Evolutionary conservation across 2,888 invertebrate species (phyloP).

Genomic region (Andrena haemorrhoa): DNA sequence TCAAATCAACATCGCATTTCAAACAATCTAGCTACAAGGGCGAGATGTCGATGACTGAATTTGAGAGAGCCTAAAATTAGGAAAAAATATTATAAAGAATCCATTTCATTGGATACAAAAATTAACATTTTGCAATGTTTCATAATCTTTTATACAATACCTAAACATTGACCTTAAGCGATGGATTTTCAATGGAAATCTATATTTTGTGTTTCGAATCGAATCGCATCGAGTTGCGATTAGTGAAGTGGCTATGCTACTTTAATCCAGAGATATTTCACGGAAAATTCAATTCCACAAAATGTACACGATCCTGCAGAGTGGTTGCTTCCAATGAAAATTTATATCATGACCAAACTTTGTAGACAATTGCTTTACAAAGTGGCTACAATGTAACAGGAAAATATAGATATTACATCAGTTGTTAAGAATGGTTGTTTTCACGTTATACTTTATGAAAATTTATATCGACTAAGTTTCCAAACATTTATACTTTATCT

Average conservation of each 20-base stretch:
- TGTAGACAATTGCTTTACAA: background rate
- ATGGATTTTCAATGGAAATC: background rate
- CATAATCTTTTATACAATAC: too few relatives aligned
- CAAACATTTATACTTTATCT: too few relatives aligned
- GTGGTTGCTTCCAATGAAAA: background rate
- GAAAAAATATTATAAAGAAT: too few relatives aligned
- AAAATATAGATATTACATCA: background rate
- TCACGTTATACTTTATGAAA: too few relatives aligned
- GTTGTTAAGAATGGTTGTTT: too few relatives aligned
- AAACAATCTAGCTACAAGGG: too few relatives aligned
- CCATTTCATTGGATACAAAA: too few relatives aligned
- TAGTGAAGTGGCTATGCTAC: background rate
- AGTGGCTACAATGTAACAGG: background rate
- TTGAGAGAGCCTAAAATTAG: too few relatives aligned
- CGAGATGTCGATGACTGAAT: too few relatives aligned
- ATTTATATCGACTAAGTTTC: too few relatives aligned
- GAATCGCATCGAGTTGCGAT: background rate
- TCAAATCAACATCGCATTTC: too few relatives aligned
- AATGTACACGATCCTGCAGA: background rate
- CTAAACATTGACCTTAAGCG: background rate
- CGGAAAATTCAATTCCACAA: background rate
- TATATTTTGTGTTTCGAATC: background rate
- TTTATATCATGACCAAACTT: conserved; percentile 1
- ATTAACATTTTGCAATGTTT: too few relatives aligned
- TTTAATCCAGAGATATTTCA: background rate